Evolutionary conservation across 2,797 vertebrate genomes (phyloP).

Genomic region (Nyctalus aviator): DNA sequence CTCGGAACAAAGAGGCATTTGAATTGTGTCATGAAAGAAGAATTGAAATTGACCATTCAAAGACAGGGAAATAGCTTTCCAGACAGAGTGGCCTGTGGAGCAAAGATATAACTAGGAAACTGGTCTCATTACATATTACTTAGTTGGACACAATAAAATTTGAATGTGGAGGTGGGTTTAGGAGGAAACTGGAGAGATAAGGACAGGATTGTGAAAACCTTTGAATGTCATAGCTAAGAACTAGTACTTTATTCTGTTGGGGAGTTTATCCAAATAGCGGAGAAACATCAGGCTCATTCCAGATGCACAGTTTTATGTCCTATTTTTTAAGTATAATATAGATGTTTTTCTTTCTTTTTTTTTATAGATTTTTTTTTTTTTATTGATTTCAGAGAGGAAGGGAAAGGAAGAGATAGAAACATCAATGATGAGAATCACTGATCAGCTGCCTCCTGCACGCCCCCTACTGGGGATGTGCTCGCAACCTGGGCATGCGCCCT

Average conservation of each 20-base stretch:
- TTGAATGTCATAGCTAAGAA: background rate
- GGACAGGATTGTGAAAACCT: background rate
- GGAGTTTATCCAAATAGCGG: background rate
- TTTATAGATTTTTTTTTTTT: too few relatives aligned
- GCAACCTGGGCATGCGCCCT: too few relatives aligned
- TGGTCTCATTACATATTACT: background rate
- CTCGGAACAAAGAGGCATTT: background rate
- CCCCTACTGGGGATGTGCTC: too few relatives aligned
- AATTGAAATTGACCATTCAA: conserved; percentile 34
- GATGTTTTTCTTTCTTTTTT: too few relatives aligned
- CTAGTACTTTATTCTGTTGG: background rate
- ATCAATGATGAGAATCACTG: too few relatives aligned
- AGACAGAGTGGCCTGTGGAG: background rate
- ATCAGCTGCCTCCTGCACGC: too few relatives aligned
- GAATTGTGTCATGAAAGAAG: conserved; percentile 43
- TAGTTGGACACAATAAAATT: background rate
- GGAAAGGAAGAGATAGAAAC: too few relatives aligned
- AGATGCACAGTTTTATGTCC: background rate
- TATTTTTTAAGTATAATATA: background rate
- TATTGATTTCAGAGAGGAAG: too few relatives aligned
- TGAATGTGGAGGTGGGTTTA: background rate
- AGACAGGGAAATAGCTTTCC: background rate
- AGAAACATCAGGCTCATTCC: background rate
- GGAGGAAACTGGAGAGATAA: background rate
- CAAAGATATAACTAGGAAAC: background rate